Percentiles rank a stretch among this genome's conserved stretches.
Evolutionary conservation across 2,113 vertebrate genomes (phyloP).

Genomic region (Gobius niger): DNA sequence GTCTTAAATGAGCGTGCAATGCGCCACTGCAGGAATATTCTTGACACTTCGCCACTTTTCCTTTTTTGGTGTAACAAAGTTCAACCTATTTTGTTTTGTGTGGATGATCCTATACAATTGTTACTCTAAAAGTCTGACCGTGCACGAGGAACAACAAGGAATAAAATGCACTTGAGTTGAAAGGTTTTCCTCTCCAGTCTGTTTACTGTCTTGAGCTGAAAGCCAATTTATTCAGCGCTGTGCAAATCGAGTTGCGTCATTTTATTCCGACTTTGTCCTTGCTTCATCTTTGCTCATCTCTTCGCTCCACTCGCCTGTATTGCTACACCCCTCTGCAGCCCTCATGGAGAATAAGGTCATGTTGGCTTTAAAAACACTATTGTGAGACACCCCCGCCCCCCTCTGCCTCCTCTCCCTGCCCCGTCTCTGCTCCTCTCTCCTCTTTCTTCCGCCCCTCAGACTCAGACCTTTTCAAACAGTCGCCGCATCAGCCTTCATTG

Average conservation of each 20-base stretch:
- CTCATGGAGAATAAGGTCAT: constrained; percentile 46
- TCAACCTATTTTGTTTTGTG: too few species aligned
- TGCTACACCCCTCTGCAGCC: constrained; percentile 9
- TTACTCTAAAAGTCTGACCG: too few species aligned
- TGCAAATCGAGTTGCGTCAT: constrained; percentile 14
- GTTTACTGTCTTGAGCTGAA: too few species aligned
- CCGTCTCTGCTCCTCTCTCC: not conserved
- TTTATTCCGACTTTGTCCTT: not conserved
- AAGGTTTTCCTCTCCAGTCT: too few species aligned
- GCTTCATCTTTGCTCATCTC: not conserved
- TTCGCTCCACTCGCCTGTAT: not conserved
- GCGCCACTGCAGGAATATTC: too few species aligned
- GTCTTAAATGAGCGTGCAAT: too few species aligned
- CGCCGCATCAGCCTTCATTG: constrained; percentile 35
- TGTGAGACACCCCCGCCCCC: constrained; percentile 30
- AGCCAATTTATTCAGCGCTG: not conserved
- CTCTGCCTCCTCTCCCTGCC: constrained; percentile 4
- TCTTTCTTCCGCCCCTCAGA: constrained; percentile 37
- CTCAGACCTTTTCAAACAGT: constrained; percentile 39
- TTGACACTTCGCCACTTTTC: too few species aligned
- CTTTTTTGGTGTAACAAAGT: too few species aligned
- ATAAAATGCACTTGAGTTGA: too few species aligned
- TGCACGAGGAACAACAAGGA: too few species aligned
- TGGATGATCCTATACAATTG: too few species aligned
- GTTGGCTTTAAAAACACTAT: constrained; percentile 38